Evolutionary conservation across 2,113 vertebrate genomes (phyloP).

Genomic region (Patagioenas fasciata): DNA sequence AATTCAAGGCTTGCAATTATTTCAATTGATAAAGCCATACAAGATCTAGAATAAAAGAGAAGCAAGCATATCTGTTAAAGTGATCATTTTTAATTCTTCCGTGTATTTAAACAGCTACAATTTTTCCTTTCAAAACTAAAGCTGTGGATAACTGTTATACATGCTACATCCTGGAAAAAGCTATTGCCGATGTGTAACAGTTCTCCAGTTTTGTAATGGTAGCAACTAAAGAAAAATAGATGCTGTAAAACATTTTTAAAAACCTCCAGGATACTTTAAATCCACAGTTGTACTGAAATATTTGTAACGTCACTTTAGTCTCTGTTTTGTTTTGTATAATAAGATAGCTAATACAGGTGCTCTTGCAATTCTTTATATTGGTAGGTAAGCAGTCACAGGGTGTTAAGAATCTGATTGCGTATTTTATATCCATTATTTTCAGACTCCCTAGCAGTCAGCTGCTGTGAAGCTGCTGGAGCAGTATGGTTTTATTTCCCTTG

Average conservation of each 20-base stretch:
- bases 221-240: background rate
- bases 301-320: background rate
- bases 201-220: background rate
- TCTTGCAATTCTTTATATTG: background rate
- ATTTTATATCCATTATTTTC: background rate
- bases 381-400: background rate
- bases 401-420: background rate
- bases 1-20: background rate
- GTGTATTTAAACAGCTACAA: background rate
- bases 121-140: background rate
- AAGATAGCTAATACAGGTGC: background rate
- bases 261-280: background rate
- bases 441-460: background rate
- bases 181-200: background rate
- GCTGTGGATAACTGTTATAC: background rate
- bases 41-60: background rate
- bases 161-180: background rate
- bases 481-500: background rate
- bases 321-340: background rate
- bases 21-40: background rate
- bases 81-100: background rate
- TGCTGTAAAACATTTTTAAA: background rate
- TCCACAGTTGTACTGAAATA: background rate
- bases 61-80: background rate
- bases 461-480: background rate